Base-by-base conservation (phyloP, 2,888 invertebrate genomes). In the Hoplodrina blanda region DNA sequence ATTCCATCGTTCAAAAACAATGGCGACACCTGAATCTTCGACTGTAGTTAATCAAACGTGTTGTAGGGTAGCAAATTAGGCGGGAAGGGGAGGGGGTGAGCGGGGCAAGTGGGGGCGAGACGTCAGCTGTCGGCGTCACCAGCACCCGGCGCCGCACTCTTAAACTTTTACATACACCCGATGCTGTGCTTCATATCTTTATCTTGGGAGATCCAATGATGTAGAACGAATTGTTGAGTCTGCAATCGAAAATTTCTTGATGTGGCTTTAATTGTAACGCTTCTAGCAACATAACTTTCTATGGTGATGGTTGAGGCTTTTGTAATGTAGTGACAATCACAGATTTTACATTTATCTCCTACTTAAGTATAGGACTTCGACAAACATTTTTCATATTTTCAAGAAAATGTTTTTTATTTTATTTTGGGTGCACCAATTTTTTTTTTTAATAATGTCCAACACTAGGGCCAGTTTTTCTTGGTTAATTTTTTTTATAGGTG, bases 131-230 rank as follows among this genome's bases (percentile, higher is more conserved):
- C 83, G 68, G 76, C 46, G 62, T 63, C 78, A 65, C 19, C 8
- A n/a, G 50, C 83, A 72, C 62, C 73, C 73, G 83, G 77, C 5
- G 7, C 72, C 78, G 56, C 64, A 73, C 83, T 81, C 73, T 77
- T 81, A 70, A 83, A 83, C 77, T 81, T 81, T 81, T 81, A 83
- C 81, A 81, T 83, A 83, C 70, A 71, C 68, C 64, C 73, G 46
- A 64, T 54, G 13, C 46, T 25, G 4, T 3, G 25, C 55, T 61
- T 61, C 78, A 80, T 78, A 70, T 76, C 71, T 80, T 80, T 78
- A 70, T 76, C 71, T 80, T 80, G 54, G 15, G 30, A 20, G 19
- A 30, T 59, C 70, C 64, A 60, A 68, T 68, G 80, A 62, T 62
- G 76, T 50, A 55, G 20, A 61, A 73, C 33, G 17, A 52, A 19